phyloP scores from a whole-genome alignment of 1,140 invertebrate genomes.

The Lasaia peninsularis region DNA sequence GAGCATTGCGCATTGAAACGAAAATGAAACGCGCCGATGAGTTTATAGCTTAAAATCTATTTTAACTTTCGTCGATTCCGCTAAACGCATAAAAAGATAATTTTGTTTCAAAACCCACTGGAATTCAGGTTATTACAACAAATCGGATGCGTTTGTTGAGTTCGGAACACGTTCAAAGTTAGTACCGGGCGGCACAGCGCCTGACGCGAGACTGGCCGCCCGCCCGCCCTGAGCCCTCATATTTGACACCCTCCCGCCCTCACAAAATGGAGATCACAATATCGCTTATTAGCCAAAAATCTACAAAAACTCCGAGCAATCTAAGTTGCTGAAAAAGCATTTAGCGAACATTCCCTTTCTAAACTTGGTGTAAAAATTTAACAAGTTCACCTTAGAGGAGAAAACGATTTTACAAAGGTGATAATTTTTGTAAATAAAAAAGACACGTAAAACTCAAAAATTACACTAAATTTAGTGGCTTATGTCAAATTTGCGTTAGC shows the following conservation, averaged over 20 bases:
- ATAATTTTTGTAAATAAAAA: too few species aligned
- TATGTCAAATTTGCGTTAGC: not conserved
- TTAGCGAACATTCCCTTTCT: constrained; percentile 26
- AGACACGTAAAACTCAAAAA: too few species aligned
- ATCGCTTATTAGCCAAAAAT: constrained; percentile 69
- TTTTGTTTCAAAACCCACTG: not conserved
- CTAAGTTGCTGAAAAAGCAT: constrained; percentile 35
- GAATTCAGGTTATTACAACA: not conserved
- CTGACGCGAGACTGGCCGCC: constrained; percentile 66
- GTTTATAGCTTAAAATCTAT: constrained; percentile 37
- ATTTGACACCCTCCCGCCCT: constrained; percentile 42
- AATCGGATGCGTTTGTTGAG: constrained; percentile 27
- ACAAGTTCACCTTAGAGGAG: not conserved
- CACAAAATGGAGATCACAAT: constrained; percentile 67
- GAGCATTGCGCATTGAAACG: constrained; percentile 61
- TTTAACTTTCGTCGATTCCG: not conserved
- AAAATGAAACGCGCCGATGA: constrained; percentile 7
- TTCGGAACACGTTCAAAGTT: constrained; percentile 29
- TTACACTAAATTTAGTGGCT: too few species aligned
- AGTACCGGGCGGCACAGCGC: constrained; percentile 52
- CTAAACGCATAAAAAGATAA: not conserved
- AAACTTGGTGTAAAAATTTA: not conserved
- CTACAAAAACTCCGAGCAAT: constrained; percentile 56
- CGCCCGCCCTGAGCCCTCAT: constrained; percentile 37
- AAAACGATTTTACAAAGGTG: not conserved